Evolutionary conservation across 2,888 invertebrate genomes (phyloP), one percentile per base, ranked within the genome.

Genomic region (Bellardia bayeri): DNA sequence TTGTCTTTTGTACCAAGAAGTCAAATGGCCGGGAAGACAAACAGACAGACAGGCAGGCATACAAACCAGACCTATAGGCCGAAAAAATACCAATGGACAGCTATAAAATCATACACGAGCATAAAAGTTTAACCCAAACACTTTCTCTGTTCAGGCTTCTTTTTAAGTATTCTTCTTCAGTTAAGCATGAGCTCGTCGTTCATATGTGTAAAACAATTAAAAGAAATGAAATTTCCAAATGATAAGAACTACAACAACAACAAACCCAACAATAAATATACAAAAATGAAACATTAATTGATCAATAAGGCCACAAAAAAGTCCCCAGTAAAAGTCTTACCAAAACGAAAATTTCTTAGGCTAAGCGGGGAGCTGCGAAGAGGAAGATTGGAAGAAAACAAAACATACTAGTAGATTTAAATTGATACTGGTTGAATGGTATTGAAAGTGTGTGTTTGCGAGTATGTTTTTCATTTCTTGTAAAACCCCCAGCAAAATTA

Each of bases 131-230:
- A 63, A 87, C 82, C 64, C 61, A 85, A 87, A 85, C 87, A 87
- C 87, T 87, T 87, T 87, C 87, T 87, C 87, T 85, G 82, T 33
- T 75, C 66, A 81, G n/a, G 58, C 82, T 75, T 75, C 37, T 71
- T 69, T 40, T 40, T 45, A 23, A 13, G 9, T 23, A 63, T 40
- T 49, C 16, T 68, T 61, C 30, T 58, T n/a, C 51, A 51, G 66
- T 68, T 61, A 74, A 80, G 68, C 7, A 68, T 74, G 58, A 54
- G 49, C n/a, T 56, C 66, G 42, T 66, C 75, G 37, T 30, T 68
- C 16, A 56, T 54, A 78, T 85, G 79, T 69, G 84, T 71, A 80
- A 82, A 85, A 75, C 87, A 87, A 85, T 87, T 87, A 87, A 85
- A 85, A 87, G 79, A 87, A 87, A 85, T 75, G 33, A 85, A 82